Percentiles rank a stretch among this genome's conserved stretches.
Conservation (phyloP, 2,113 vertebrate species). For the Hemicordylus capensis region DNA sequence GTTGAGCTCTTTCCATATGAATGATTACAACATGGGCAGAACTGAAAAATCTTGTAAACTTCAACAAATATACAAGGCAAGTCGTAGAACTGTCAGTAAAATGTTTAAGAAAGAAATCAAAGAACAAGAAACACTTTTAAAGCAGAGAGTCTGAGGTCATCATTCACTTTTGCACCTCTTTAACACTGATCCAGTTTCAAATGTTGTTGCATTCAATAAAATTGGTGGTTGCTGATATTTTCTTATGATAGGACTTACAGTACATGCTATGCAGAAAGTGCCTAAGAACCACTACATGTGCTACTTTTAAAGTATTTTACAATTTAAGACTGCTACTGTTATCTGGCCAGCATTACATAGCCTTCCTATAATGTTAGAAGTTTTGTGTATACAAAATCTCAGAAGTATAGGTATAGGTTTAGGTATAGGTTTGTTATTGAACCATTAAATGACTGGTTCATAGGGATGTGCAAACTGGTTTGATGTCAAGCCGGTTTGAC, state of each 20-base stretch:
- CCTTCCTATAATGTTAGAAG: not conserved
- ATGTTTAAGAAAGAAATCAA: slow-evolving; percentile 5
- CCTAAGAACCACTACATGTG: not conserved
- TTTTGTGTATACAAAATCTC: not conserved
- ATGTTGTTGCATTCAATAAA: not conserved
- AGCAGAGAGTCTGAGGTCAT: not conserved
- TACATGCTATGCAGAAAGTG: not conserved
- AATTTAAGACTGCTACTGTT: not conserved
- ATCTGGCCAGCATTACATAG: not conserved
- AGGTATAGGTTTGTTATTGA: too few relatives aligned
- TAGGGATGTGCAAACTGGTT: too few relatives aligned
- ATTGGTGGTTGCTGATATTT: not conserved
- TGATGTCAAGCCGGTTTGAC: too few relatives aligned
- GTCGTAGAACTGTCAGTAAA: slow-evolving; percentile 2
- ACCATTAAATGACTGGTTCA: too few relatives aligned
- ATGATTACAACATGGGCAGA: slow-evolving; percentile 51
- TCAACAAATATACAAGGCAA: slow-evolving; percentile 33
- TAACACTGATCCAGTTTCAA: not conserved
- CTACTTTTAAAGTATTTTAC: not conserved
- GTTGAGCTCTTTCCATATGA: slow-evolving; percentile 60
- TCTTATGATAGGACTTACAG: not conserved
- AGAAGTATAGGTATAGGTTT: too few relatives aligned
- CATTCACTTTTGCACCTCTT: slow-evolving; percentile 4
- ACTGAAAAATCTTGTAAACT: slow-evolving; percentile 54
- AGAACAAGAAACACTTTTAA: slow-evolving; percentile 13